These are phyloP conservation scores for Leptinotarsa rubiginosa DNA, from an alignment of 2,888 invertebrate genomes.

Conservation along the genomic window DNA sequence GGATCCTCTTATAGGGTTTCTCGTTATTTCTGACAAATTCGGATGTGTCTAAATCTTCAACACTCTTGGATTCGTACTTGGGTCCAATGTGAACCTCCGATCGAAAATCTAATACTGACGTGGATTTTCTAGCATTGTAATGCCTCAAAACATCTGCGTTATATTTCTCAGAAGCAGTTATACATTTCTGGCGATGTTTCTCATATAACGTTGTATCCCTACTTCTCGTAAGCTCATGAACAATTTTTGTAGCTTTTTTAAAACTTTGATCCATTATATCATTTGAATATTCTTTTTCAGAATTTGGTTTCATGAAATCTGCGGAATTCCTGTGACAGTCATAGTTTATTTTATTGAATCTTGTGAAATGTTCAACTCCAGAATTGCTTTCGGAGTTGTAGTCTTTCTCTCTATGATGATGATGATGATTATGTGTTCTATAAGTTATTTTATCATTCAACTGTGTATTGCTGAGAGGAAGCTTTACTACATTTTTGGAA, in stretches of 20 bases:
- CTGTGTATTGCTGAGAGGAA: slow-evolving; percentile 68
- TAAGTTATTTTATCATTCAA: slow-evolving; percentile 62
- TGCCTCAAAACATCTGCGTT: slow-evolving; percentile 62
- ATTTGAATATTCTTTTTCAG: slow-evolving; percentile 53
- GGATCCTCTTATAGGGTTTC: slow-evolving; percentile 57
- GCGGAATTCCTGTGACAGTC: slow-evolving; percentile 49
- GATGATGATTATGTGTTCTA: slow-evolving; percentile 59
- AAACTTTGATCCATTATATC: slow-evolving; percentile 64
- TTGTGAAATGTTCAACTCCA: slow-evolving; percentile 66
- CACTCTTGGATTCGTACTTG: slow-evolving; percentile 63
- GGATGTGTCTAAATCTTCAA: slow-evolving; percentile 66
- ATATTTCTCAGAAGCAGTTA: slow-evolving; percentile 64
- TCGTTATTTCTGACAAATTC: slow-evolving; percentile 61
- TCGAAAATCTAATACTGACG: slow-evolving; percentile 71
- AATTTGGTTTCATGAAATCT: slow-evolving; percentile 53
- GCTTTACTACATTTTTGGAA: slow-evolving; percentile 60
- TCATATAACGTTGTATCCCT: slow-evolving; percentile 58
- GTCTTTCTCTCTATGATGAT: slow-evolving; percentile 65
- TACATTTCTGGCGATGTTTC: slow-evolving; percentile 63
- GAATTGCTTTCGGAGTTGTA: slow-evolving; percentile 74
- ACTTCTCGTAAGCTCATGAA: slow-evolving; percentile 62
- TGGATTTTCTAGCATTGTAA: slow-evolving; percentile 71
- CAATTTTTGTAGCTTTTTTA: slow-evolving; percentile 64
- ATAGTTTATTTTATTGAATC: slow-evolving; percentile 54
- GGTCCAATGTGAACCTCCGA: slow-evolving; percentile 63